Conservation (phyloP, 2,113 vertebrate species). For the Tringa solitaria region DNA sequence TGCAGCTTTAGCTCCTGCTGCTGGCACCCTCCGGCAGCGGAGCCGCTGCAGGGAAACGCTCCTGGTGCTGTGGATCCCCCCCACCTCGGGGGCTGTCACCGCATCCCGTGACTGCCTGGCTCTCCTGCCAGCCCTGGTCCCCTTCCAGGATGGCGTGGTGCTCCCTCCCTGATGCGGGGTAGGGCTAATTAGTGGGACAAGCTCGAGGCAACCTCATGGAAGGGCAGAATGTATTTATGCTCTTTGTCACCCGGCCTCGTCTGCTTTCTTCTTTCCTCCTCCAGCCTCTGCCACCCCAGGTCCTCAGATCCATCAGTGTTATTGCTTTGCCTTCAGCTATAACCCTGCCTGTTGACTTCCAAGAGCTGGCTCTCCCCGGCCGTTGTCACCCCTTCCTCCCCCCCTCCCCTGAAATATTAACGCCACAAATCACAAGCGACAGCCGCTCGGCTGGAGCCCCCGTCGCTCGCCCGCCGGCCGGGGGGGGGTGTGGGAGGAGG, state of each 20-base stretch:
- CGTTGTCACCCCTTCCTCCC: background rate
- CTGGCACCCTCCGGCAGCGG: background rate
- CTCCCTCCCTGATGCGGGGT: background rate
- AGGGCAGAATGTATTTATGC: background rate
- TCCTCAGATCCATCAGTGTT: constrained; percentile 28
- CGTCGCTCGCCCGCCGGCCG: accelerated
- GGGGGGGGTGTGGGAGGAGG: background rate
- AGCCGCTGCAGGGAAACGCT: background rate
- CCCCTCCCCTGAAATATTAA: constrained; percentile 29
- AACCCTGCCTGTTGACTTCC: background rate
- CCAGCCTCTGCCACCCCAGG: background rate
- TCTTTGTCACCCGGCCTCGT: background rate
- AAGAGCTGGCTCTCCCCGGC: background rate
- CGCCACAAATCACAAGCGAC: background rate
- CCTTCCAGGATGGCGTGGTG: background rate
- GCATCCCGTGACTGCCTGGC: background rate
- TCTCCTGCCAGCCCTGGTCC: background rate
- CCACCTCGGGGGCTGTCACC: accelerated
- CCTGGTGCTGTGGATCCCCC: accelerated
- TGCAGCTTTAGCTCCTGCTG: background rate
- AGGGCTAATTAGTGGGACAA: background rate
- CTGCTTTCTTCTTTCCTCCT: background rate
- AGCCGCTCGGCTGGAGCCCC: background rate
- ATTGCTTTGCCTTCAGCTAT: constrained; percentile 17
- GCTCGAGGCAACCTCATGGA: background rate